These are phyloP conservation scores for Hippocampus zosterae DNA, from an alignment of 2,113 vertebrate genomes.

Conservation along the genomic window DNA sequence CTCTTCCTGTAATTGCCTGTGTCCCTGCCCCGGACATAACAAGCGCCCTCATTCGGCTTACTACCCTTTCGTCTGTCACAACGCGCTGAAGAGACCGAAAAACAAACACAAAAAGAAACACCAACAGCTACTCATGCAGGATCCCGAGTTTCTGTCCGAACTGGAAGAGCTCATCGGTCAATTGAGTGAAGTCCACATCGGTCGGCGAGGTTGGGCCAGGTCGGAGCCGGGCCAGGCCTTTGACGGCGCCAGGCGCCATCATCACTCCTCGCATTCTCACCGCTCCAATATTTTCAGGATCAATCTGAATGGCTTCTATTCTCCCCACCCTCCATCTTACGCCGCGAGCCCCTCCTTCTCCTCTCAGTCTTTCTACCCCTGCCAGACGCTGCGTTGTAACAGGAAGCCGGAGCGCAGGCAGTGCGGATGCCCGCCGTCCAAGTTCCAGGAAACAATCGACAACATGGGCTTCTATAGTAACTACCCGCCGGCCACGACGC, in stretches of 20 bases:
- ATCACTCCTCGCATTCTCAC: slow-evolving; percentile 84
- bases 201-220: slow-evolving; percentile 76
- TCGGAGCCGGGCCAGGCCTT: slow-evolving; percentile 43
- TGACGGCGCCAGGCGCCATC: slow-evolving; percentile 67
- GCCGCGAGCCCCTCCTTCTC: slow-evolving; percentile 61
- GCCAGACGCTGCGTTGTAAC: slow-evolving; percentile 87
- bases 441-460: slow-evolving; percentile 87
- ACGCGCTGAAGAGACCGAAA: slow-evolving; percentile 88
- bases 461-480: slow-evolving; percentile 89
- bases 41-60: slow-evolving; percentile 57
- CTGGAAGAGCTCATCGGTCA: slow-evolving; percentile 86
- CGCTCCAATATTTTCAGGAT: slow-evolving; percentile 90
- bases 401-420: slow-evolving; percentile 85
- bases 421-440: slow-evolving; percentile 84
- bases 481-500: slow-evolving; percentile 84
- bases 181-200: slow-evolving; percentile 85
- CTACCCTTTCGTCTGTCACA: slow-evolving; percentile 81
- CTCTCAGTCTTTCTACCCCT: slow-evolving; percentile 73
- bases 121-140: slow-evolving; percentile 83
- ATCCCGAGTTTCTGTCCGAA: slow-evolving; percentile 89
- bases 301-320: slow-evolving; percentile 93
- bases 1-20: slow-evolving; percentile 52
- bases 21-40: slow-evolving; percentile 56
- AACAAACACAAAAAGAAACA: slow-evolving; percentile 96
- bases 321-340: slow-evolving; percentile 74